A percentile compares a stretch with the other conserved stretches of the same genome.
Evolutionary conservation across 2,113 vertebrate genomes (phyloP).

Genomic region (Athene noctua): DNA sequence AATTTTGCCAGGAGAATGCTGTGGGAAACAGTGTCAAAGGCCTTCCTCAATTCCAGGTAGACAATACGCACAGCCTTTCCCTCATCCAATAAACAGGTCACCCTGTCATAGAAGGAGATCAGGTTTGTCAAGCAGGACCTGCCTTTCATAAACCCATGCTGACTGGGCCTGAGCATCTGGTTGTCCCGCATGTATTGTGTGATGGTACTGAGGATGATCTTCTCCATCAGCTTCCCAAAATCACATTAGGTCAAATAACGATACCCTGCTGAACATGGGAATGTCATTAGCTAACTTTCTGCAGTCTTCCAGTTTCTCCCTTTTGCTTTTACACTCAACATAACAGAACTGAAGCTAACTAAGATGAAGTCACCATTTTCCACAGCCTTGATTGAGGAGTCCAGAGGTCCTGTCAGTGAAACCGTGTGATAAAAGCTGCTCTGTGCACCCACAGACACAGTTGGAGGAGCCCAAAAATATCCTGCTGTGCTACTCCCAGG

Average conservation of each 20-base stretch:
- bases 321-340: not conserved
- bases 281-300: not conserved
- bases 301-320: not conserved
- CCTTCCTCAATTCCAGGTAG: too few relatives aligned
- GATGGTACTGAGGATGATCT: too few relatives aligned
- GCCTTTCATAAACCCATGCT: too few relatives aligned
- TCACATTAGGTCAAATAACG: not conserved
- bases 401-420: not conserved
- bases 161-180: too few relatives aligned
- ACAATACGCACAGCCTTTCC: too few relatives aligned
- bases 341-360: not conserved
- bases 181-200: too few relatives aligned
- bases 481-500: not conserved
- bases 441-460: not conserved
- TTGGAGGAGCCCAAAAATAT: not conserved
- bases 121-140: too few relatives aligned
- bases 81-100: too few relatives aligned
- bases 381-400: not conserved
- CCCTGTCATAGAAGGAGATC: too few relatives aligned
- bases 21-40: too few relatives aligned
- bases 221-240: too few relatives aligned
- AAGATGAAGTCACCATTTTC: not conserved
- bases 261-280: not conserved
- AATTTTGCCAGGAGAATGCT: too few relatives aligned
- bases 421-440: not conserved